Evolutionary conservation across 2,797 vertebrate species (phyloP), one percentile per base, ranked within the genome.

Genomic region (Acanthurus leucopareius): DNA sequence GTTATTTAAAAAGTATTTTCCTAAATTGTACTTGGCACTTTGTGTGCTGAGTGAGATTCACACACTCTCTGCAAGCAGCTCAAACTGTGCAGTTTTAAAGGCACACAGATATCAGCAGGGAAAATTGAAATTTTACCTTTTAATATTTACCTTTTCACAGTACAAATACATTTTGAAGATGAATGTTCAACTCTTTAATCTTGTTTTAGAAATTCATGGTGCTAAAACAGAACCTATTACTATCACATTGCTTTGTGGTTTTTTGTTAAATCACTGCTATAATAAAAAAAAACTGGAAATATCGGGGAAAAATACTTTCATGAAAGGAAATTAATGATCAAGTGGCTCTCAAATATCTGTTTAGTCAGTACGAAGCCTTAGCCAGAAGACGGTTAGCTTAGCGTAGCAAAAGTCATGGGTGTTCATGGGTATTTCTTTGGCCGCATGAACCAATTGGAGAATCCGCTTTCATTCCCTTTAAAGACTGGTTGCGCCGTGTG

Each of bases 1-100:
- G 76, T 84, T 87, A 82, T 89, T 87, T 77, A 68, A 85, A 83
- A 85, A 73, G 44, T 48, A 35, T 79, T 87, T 83, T 75, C 79
- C 72, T 62, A 77, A 87, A 89, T 73, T 81, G 65, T 78, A 44
- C 69, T 83, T 86, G 85, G 79, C 79, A 83, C 20, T 53, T 49
- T 63, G 54, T 32, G 69, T 64, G 61, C 67, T 56, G 69, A 45
- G 79, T 54, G 61, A 81, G 75, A 77, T 69, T 64, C 57, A 25
- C 40, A 61, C 49, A 45, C 22, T n/a, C n/a, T 45, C 42, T 66
- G 45, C 75, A 66, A 77, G 22, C 53, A 25, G 44, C 57, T 69
- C 58, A 77, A 44, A 45, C 48, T 51, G 40, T 48, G 58, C 47
- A 17, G 38, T 62, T 70, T 79, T 48, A 61, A 69, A 85, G 52